Evolutionary conservation across 2,888 invertebrate genomes (phyloP).

Genomic region (Eurytoma californica): DNA sequence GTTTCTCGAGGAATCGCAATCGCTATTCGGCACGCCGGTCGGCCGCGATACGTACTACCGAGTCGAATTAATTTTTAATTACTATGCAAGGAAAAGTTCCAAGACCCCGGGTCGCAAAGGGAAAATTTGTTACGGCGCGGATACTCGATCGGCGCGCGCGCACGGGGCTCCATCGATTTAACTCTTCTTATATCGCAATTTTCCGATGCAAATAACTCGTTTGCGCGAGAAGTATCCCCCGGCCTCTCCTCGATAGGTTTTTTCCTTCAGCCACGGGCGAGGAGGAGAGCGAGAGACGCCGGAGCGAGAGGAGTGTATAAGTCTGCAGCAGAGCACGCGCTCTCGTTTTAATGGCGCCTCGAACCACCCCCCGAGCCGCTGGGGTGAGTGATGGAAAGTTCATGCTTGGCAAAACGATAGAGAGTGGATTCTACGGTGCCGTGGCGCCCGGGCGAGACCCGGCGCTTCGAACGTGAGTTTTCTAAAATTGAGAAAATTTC

Average conservation of each 20-base stretch:
- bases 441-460: too few relatives aligned
- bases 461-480: slow-evolving; percentile 49
- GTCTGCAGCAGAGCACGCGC: slow-evolving; percentile 17
- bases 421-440: neutral
- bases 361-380: neutral
- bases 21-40: too few relatives aligned
- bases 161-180: slow-evolving; percentile 36
- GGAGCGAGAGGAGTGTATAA: neutral
- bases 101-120: neutral
- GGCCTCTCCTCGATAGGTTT: slow-evolving; percentile 35
- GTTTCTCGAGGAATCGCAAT: too few relatives aligned
- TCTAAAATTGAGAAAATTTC: slow-evolving; percentile 57
- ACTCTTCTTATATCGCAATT: slow-evolving; percentile 54
- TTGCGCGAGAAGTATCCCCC: slow-evolving; percentile 11
- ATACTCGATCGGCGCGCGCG: slow-evolving; percentile 24
- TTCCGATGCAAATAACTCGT: slow-evolving; percentile 55
- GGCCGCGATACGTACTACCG: too few relatives aligned
- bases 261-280: slow-evolving; percentile 27
- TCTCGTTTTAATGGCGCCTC: slow-evolving; percentile 52
- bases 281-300: too few relatives aligned
- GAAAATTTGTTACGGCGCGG: slow-evolving; percentile 23
- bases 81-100: slow-evolving; percentile 17
- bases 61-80: slow-evolving; percentile 2
- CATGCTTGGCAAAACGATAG: slow-evolving; percentile 44
- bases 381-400: slow-evolving; percentile 52